phyloP scores from a whole-genome alignment of 2,888 invertebrate species.

The Clepsis dumicolana region DNA sequence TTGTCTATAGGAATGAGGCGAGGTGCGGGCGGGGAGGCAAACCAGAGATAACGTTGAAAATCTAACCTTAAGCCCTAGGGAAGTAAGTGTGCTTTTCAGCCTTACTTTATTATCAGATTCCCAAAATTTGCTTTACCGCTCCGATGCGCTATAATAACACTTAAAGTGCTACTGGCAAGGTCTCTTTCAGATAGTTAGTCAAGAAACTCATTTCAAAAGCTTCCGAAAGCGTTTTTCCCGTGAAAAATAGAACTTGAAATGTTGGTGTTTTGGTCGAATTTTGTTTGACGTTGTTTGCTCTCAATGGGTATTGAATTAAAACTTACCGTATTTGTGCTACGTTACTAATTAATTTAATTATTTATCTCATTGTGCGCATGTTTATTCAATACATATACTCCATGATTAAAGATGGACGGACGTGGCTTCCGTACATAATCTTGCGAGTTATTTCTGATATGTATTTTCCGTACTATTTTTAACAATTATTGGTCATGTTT shows the following conservation, averaged over 20 bases:
- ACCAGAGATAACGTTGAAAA: conserved; percentile 52
- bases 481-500: too few species aligned
- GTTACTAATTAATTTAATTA: conserved; percentile 84
- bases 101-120: conserved; percentile 65
- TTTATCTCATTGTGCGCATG: conserved; percentile 75
- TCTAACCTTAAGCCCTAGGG: conserved; percentile 54
- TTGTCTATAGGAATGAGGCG: conserved; percentile 80
- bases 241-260: conserved; percentile 76
- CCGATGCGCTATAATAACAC: conserved; percentile 59
- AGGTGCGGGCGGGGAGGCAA: conserved; percentile 64
- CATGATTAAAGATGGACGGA: conserved; percentile 54
- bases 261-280: conserved; percentile 70
- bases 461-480: too few species aligned
- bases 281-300: conserved; percentile 63
- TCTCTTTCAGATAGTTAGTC: conserved; percentile 61
- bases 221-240: conserved; percentile 75
- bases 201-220: conserved; percentile 76
- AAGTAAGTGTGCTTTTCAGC: conserved; percentile 61
- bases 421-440: conserved; percentile 18
- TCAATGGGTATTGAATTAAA: conserved; percentile 83
- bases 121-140: conserved; percentile 73
- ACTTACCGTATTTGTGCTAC: conserved; percentile 80
- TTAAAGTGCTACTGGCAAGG: conserved; percentile 52
- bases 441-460: not conserved
- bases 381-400: conserved; percentile 74